A percentile compares a stretch with the other conserved stretches of the same genome.
phyloP scores from a whole-genome alignment of 2,797 vertebrate genomes.

The Picus viridis region DNA sequence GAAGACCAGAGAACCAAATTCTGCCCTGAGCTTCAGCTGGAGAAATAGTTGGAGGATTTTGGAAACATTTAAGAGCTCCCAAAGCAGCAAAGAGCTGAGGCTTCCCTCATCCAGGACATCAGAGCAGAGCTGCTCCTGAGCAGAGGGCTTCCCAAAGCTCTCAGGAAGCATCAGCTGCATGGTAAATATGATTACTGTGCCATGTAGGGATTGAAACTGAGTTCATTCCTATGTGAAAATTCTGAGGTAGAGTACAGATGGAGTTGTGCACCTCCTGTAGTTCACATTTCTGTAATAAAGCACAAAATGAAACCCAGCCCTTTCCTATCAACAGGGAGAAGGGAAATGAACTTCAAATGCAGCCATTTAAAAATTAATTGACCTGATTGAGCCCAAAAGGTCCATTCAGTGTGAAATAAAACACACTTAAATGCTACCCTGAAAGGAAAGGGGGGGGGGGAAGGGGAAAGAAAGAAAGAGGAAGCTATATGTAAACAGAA shows the following conservation, averaged over 20 bases:
- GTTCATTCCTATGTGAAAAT: constrained; percentile 48
- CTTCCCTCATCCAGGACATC: constrained; percentile 33
- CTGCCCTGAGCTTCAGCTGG: not conserved
- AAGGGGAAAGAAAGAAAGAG: not conserved
- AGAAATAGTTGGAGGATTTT: not conserved
- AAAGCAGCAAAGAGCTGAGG: not conserved
- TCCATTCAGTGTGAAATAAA: not conserved
- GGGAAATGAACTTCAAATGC: not conserved
- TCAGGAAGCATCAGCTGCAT: not conserved
- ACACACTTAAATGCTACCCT: not conserved
- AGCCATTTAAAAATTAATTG: constrained; percentile 61
- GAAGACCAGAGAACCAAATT: not conserved
- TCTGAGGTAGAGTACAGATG: not conserved
- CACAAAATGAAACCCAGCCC: constrained; percentile 10
- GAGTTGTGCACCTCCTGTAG: not conserved
- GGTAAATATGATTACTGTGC: constrained; percentile 17
- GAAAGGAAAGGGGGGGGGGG: not conserved
- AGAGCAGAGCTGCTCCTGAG: constrained; percentile 40
- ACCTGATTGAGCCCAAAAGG: constrained; percentile 56
- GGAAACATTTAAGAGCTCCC: constrained; percentile 28
- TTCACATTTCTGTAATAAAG: not conserved
- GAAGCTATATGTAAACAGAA: constrained; percentile 15
- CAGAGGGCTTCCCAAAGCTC: constrained; percentile 23
- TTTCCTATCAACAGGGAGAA: not conserved
- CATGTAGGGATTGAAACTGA: constrained; percentile 17